Evolutionary conservation across 2,113 vertebrate genomes (phyloP).

Genomic region (Chloropsis cyanopogon): DNA sequence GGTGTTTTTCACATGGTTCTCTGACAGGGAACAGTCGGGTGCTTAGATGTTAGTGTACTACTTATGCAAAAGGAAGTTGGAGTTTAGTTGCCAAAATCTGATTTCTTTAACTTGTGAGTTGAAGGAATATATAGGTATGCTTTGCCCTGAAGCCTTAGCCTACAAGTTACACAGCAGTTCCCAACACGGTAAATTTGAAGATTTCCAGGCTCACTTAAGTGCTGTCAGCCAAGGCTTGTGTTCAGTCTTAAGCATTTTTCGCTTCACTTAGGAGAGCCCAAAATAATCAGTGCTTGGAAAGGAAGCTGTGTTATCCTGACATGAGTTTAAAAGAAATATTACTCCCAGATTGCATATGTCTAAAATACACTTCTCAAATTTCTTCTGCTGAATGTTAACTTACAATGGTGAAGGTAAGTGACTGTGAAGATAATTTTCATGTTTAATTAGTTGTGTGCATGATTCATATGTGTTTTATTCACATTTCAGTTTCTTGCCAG

Average conservation of each 20-base stretch:
- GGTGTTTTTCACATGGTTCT: neutral
- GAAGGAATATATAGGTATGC: neutral
- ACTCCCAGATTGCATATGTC: conserved; percentile 13
- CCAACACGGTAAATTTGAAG: neutral
- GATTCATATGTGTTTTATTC: neutral
- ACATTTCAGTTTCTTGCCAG: neutral
- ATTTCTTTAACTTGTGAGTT: neutral
- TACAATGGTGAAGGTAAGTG: conserved; percentile 12
- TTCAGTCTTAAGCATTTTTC: conserved; percentile 44
- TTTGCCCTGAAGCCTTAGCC: neutral
- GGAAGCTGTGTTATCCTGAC: conserved; percentile 18
- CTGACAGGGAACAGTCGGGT: neutral
- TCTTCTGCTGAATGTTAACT: conserved; percentile 34
- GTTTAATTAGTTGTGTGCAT: conserved; percentile 3
- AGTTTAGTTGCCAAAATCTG: neutral
- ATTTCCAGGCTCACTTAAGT: conserved; percentile 35
- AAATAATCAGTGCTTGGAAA: conserved; percentile 28
- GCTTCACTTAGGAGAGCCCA: neutral
- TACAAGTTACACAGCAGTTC: neutral
- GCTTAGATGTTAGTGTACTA: neutral
- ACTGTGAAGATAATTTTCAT: conserved; percentile 16
- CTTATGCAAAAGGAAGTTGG: neutral
- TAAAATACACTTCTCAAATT: neutral
- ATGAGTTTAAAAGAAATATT: neutral
- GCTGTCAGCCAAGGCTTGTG: conserved; percentile 27